Evolutionary conservation across 2,888 invertebrate species (phyloP), one percentile per base, ranked within the genome.

Genomic region (Heteromurus nitidus): DNA sequence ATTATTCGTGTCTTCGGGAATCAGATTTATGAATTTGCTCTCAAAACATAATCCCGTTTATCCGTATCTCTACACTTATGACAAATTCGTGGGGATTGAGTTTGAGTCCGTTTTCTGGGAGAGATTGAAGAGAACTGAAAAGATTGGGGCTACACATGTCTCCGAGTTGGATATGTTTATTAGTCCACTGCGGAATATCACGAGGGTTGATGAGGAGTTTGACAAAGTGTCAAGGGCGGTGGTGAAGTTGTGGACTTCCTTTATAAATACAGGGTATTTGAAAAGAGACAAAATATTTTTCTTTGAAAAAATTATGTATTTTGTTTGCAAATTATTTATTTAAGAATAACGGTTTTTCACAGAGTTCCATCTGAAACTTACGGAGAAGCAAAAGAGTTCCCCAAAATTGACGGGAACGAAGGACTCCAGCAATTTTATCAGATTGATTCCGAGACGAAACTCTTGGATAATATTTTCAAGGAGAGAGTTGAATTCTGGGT

Each of bases 161-260:
- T 65, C 81, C 16, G 81, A 81, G n/a, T 42, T 81, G 42, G 81
- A 81, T 18, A 74, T 81, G 81, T 50, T 81, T 1, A 5, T 81
- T 0, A 81, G 81, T 24, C 81, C 81, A 3, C 28, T 81, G 11
- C 70, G 75, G 18, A n/a, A 26, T 5, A 18, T 31, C 20, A 55
- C 55, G 9, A 31, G 62, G 18, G 16, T 31, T 9, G 69, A 69
- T 7, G 53, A 50, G 2, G 70, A 50, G 5, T 58, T 62, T n/a
- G 44, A 81, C 20, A 16, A 62, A 53, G 11, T 75, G 11, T 81
- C 81, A 26, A 70, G 55, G 26, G 47, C 58, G 0, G 55, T 81
- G 7, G 36, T 69, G 1, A 75, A 70, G 36, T 50, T 81, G 3
- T 81, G 74, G 74, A 42, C 70, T 2, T 81, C 81, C 0, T 81